phyloP scores from a whole-genome alignment of 2,113 vertebrate genomes.

The Bufo gargarizans region DNA sequence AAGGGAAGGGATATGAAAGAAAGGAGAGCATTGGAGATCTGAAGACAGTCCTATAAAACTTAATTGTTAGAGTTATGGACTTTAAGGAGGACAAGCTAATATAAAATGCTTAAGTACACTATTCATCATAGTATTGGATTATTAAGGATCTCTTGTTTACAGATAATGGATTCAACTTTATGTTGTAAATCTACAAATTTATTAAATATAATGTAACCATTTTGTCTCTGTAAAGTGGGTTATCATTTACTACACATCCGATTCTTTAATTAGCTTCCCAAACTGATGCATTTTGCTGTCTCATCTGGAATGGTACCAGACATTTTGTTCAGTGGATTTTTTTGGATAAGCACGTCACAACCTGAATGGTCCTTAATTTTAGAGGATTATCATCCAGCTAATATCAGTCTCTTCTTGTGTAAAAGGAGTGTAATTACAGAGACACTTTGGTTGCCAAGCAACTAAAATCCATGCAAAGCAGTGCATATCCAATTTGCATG shows the following conservation, averaged over 20 bases:
- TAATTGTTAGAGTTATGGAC: too few species aligned
- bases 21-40: too few species aligned
- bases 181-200: not conserved
- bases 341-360: constrained; percentile 27
- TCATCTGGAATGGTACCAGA: constrained; percentile 10
- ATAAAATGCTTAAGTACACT: too few species aligned
- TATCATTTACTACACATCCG: not conserved
- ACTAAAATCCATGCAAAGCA: constrained; percentile 52
- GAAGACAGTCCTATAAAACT: not conserved
- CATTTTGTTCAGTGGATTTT: constrained; percentile 8
- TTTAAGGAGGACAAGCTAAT: too few species aligned
- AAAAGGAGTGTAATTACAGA: constrained; percentile 52
- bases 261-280: constrained; percentile 3
- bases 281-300: not conserved
- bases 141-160: too few species aligned
- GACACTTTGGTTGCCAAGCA: constrained; percentile 49
- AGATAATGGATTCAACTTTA: too few species aligned
- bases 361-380: constrained; percentile 42
- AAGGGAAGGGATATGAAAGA: not conserved
- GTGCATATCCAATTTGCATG: constrained; percentile 37
- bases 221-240: not conserved
- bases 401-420: constrained; percentile 46
- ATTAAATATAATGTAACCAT: not conserved
- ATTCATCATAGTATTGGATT: too few species aligned
- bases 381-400: constrained; percentile 42